Evolutionary conservation across 2,797 vertebrate genomes (phyloP).

Genomic region (Micrastur ruficollis): DNA sequence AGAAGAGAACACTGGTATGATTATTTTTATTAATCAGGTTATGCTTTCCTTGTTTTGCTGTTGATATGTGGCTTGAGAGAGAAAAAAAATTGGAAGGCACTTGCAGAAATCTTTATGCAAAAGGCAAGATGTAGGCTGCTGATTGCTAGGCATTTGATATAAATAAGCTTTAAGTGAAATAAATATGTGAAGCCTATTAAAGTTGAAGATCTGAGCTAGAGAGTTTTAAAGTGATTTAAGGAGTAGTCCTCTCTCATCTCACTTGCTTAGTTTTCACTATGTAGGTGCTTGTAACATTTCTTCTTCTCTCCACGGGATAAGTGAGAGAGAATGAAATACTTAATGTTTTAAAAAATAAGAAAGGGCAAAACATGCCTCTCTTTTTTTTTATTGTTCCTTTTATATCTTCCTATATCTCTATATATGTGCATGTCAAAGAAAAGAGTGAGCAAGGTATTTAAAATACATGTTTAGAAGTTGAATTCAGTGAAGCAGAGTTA

Average conservation of each 20-base stretch:
- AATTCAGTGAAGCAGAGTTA: background rate
- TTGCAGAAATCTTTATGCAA: conserved; percentile 19
- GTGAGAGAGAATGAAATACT: background rate
- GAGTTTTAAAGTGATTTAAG: conserved; percentile 38
- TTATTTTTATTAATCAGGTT: background rate
- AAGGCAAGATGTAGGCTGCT: background rate
- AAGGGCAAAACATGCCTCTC: background rate
- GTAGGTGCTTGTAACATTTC: background rate
- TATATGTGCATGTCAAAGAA: background rate
- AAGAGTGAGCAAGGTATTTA: background rate
- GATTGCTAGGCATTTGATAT: conserved; percentile 28
- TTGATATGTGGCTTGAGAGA: background rate
- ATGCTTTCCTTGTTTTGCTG: background rate
- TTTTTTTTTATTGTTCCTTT: background rate
- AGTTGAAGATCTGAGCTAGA: conserved; percentile 9
- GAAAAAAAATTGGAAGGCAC: background rate
- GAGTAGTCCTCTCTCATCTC: background rate
- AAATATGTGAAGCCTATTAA: conserved; percentile 29
- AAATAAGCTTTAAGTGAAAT: conserved; percentile 38
- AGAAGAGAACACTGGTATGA: background rate
- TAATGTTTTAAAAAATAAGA: background rate
- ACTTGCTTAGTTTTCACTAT: background rate
- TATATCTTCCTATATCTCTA: background rate
- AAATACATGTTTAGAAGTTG: background rate
- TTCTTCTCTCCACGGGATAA: background rate